phyloP scores from a whole-genome alignment of 2,797 vertebrate genomes.

The Hybognathus amarus region DNA sequence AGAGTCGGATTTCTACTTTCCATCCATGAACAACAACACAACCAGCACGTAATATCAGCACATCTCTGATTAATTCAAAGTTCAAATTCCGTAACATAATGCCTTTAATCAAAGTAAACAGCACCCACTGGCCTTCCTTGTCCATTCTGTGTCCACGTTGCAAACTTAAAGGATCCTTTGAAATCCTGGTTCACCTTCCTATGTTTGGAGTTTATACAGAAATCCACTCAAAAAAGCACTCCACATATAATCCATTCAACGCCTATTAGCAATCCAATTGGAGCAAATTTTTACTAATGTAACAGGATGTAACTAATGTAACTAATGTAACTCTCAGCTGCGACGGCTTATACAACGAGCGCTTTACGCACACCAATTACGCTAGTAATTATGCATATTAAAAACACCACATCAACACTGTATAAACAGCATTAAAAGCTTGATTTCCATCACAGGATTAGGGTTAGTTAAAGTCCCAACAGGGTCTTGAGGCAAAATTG shows the following conservation, averaged over 20 bases:
- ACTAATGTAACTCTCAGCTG: too few species aligned
- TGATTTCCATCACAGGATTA: too few species aligned
- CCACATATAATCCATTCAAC: not conserved
- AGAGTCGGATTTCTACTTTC: not conserved
- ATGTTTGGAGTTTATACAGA: not conserved
- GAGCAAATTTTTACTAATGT: too few species aligned
- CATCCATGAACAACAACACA: not conserved
- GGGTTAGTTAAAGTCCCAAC: too few species aligned
- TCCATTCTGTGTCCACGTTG: not conserved
- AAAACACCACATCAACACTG: too few species aligned
- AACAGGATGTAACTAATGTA: too few species aligned
- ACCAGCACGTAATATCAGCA: not conserved
- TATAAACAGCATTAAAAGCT: too few species aligned
- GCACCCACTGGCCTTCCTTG: not conserved
- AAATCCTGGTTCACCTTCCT: not conserved
- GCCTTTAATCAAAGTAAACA: not conserved
- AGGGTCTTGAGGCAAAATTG: too few species aligned
- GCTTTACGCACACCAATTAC: too few species aligned
- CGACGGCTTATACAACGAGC: too few species aligned
- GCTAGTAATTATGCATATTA: too few species aligned
- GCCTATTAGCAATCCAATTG: not conserved
- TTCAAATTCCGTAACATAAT: not conserved
- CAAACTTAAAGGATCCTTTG: not conserved
- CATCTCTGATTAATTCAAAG: not conserved
- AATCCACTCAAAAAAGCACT: not conserved